phyloP scores from a whole-genome alignment of 2,888 invertebrate genomes.

The Phengaris arion region DNA sequence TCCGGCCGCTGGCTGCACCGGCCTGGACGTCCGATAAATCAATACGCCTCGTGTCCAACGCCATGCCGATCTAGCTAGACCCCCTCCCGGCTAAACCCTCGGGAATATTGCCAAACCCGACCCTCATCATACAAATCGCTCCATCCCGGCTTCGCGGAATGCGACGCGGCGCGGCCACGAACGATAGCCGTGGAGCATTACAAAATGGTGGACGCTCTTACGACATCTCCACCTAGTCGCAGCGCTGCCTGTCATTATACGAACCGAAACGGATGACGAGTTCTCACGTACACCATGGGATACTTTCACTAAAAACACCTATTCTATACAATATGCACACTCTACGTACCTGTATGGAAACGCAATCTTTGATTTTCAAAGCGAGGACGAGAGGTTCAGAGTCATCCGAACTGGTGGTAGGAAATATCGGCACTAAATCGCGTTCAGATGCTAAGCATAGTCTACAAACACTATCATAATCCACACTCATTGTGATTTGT shows the following conservation, averaged over 20 bases:
- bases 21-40: conserved; percentile 77
- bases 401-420: conserved; percentile 77
- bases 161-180: conserved; percentile 75
- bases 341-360: conserved; percentile 83
- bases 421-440: conserved; percentile 81
- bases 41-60: conserved; percentile 70
- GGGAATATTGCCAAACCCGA: conserved; percentile 71
- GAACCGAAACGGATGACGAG: conserved; percentile 77
- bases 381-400: conserved; percentile 77
- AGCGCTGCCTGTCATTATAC: conserved; percentile 74
- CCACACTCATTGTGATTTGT: conserved; percentile 74
- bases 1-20: conserved; percentile 69
- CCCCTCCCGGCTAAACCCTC: conserved; percentile 72
- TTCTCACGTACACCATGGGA: conserved; percentile 73
- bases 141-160: conserved; percentile 74
- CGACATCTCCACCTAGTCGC: conserved; percentile 78
- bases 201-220: conserved; percentile 81
- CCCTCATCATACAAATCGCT: conserved; percentile 71
- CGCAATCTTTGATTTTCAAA: conserved; percentile 82
- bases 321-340: conserved; percentile 56
- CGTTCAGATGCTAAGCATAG: conserved; percentile 81
- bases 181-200: conserved; percentile 76
- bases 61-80: conserved; percentile 61
- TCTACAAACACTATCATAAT: conserved; percentile 81
- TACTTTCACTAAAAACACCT: conserved; percentile 75